Base-by-base conservation (phyloP, 2,888 invertebrate genomes). In the Hemaris fuciformis region DNA sequence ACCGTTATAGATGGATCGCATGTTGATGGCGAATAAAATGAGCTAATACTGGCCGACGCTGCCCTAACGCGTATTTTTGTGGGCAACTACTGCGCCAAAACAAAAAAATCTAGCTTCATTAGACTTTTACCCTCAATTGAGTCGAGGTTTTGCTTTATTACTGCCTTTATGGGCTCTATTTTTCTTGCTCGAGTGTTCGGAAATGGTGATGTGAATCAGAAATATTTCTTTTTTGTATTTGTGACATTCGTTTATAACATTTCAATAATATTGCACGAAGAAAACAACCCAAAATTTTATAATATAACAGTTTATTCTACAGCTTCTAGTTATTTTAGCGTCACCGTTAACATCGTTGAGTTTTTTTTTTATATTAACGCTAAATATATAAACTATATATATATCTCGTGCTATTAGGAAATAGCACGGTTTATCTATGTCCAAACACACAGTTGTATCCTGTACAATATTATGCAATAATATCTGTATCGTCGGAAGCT, bases 11-110 rank as follows among this genome's bases (percentile, higher is more conserved):
- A 23, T 3, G 20, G 27, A 56, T 60, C 53, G 41, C 34, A 56
- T 56, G 58, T 59, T 59, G 20, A 18, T 42, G 13, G 8, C 25
- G 38, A 56, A 60, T 56, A 60, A 60, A 60, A 45, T 41, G 15
- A 27, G 18, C 42, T 13, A 59, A 20, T 31, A 53, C 31, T 45
- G 27, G 10, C 43, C 59, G 59, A 5, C 34, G 13, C 31, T 31
- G 31, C 15, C 58, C 43, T 48, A 53, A 48, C 3, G 15, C 22
- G 23, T 48, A 41, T 48, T 53, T 38, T 38, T 10, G 10, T 53
- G 31, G 53, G 27, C 8, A 10, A 5, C 13, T 15, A 27, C 27
- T 31, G 53, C 53, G 53, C 27, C 18, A 53, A 23, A 46, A 46
- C 46, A 13, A 31, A 25, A 38, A 53, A 53, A 38, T 57, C 22